Evolutionary conservation across 2,113 vertebrate genomes (phyloP).

Genomic region (Mionectes macconnelli): DNA sequence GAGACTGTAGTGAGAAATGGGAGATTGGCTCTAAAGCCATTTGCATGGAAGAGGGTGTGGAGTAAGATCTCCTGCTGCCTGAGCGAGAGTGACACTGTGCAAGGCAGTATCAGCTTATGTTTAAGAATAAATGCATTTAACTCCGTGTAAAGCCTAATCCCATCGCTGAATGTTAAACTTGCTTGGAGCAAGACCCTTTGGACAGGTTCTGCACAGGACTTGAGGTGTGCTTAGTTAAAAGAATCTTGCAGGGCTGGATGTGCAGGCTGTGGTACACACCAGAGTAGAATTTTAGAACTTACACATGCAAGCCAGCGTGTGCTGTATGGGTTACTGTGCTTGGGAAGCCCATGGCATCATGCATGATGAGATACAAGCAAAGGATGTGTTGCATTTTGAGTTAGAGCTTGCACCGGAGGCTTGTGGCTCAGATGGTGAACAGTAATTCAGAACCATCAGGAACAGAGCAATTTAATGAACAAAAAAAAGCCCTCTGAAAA

Average conservation of each 20-base stretch:
- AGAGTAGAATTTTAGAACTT: not conserved
- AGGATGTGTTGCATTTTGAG: not conserved
- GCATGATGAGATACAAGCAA: not conserved
- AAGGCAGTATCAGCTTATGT: not conserved
- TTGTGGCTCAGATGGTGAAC: not conserved
- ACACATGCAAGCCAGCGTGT: rapidly evolving
- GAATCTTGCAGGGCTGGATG: not conserved
- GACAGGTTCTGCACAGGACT: rapidly evolving
- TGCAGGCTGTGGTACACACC: not conserved
- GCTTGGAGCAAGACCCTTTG: not conserved
- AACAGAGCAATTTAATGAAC: not conserved
- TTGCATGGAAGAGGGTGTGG: not conserved
- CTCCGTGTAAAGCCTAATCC: not conserved
- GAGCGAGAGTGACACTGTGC: not conserved
- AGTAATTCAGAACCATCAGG: not conserved
- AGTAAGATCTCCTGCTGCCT: not conserved
- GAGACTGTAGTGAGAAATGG: not conserved
- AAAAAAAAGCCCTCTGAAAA: not conserved
- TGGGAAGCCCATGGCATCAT: not conserved
- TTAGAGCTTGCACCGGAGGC: not conserved
- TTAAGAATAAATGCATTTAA: not conserved
- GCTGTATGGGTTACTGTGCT: not conserved
- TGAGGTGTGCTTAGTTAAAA: not conserved
- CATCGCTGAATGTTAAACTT: not conserved
- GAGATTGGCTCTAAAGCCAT: not conserved